Evolutionary conservation across 2,888 invertebrate species (phyloP).

Genomic region (Neoitamus cyanurus): DNA sequence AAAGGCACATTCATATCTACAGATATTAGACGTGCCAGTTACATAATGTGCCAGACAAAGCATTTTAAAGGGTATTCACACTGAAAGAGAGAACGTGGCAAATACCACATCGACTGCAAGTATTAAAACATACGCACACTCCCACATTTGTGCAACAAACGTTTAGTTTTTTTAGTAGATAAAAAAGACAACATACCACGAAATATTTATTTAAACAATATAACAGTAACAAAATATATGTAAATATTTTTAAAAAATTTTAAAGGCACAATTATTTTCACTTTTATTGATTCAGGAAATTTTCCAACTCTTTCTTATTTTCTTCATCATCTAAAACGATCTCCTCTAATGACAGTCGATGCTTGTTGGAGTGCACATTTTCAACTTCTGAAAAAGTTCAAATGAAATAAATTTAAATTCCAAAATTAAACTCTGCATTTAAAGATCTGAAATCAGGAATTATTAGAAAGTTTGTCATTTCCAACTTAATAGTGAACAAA

Average conservation of each 20-base stretch:
- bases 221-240: neutral
- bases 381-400: constrained; percentile 49
- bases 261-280: constrained; percentile 10
- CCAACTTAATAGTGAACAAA: too few relatives aligned
- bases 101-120: too few relatives aligned
- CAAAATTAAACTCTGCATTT: neutral
- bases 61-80: too few relatives aligned
- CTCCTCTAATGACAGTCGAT: constrained; percentile 71
- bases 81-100: too few relatives aligned
- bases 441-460: neutral
- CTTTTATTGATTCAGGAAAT: constrained; percentile 70
- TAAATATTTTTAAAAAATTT: neutral
- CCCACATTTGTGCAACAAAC: too few relatives aligned
- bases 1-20: too few relatives aligned
- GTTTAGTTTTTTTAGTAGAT: neutral
- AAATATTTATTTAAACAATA: constrained; percentile 2
- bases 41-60: too few relatives aligned
- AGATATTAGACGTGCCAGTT: too few relatives aligned
- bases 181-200: neutral
- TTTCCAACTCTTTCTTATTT: constrained; percentile 71
- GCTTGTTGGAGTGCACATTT: constrained; percentile 55
- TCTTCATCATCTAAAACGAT: constrained; percentile 73
- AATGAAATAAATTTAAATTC: neutral
- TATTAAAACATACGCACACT: too few relatives aligned
- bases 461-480: neutral